A percentile compares a stretch with the other conserved stretches of the same genome.
phyloP scores from a whole-genome alignment of 2,888 invertebrate species.

The Nomada ruficornis region DNA sequence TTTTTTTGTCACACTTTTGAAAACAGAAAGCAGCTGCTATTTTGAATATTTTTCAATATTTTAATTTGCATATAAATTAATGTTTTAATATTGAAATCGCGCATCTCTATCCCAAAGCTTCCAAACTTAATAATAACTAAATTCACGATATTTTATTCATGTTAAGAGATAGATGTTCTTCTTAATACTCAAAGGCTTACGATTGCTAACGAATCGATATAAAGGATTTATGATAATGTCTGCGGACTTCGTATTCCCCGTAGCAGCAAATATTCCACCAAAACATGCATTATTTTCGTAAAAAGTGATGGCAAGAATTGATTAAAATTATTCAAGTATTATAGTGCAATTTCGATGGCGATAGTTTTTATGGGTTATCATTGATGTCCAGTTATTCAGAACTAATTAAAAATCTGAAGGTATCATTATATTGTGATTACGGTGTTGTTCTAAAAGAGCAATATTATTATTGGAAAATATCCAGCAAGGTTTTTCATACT shows the following conservation, averaged over 20 bases:
- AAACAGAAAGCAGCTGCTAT: background rate
- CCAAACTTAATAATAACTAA: background rate
- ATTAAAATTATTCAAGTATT: background rate
- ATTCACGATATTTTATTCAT: too few relatives aligned
- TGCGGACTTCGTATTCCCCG: background rate
- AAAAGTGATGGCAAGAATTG: background rate
- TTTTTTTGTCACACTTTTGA: background rate
- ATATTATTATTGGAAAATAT: background rate
- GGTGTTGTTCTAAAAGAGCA: constrained; percentile 3
- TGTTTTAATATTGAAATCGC: background rate
- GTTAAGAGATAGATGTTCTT: too few relatives aligned
- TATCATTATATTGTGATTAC: background rate
- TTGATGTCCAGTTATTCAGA: background rate
- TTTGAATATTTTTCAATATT: background rate
- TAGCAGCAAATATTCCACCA: background rate
- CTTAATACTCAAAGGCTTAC: too few relatives aligned
- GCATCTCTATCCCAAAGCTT: too few relatives aligned
- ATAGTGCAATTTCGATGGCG: background rate
- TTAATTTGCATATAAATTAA: background rate
- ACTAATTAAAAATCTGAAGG: constrained; percentile 11
- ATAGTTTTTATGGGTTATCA: background rate
- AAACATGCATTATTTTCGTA: background rate
- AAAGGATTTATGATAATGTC: background rate
- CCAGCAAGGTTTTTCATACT: background rate
- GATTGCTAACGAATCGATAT: background rate